phyloP scores from a whole-genome alignment of 2,888 invertebrate species.

The Coremacera marginata region DNA sequence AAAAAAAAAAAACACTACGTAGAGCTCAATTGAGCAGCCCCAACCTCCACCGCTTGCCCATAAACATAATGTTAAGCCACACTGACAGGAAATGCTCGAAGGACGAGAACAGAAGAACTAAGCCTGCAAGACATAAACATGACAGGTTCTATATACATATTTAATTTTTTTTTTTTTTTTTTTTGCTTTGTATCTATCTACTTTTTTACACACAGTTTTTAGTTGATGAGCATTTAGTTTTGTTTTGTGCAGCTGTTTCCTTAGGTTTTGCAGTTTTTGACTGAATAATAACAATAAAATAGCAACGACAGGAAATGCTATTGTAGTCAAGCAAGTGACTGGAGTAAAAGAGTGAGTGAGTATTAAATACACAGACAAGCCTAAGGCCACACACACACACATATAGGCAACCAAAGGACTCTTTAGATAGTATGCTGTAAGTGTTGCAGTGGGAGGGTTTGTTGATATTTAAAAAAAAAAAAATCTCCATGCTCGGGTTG shows the following conservation, averaged over 20 bases:
- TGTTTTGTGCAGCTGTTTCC: constrained; percentile 19
- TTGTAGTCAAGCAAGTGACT: not conserved
- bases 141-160: not conserved
- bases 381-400: too few species aligned
- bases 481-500: too few species aligned
- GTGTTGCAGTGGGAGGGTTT: too few species aligned
- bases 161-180: constrained; percentile 1
- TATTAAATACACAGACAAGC: too few species aligned
- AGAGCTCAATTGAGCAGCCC: too few species aligned
- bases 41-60: too few species aligned
- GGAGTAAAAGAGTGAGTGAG: too few species aligned
- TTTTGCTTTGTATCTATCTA: not conserved
- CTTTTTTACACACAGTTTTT: constrained; percentile 4
- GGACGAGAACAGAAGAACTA: not conserved
- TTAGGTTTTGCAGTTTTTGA: not conserved
- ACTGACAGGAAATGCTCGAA: constrained; percentile 12
- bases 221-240: constrained; percentile 7
- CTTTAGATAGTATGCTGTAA: too few species aligned
- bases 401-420: too few species aligned
- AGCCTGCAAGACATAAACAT: constrained; percentile 11
- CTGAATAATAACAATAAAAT: not conserved
- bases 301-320: not conserved
- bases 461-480: too few species aligned
- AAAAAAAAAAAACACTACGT: too few species aligned
- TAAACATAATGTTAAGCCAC: not conserved